phyloP scores from a whole-genome alignment of 1,140 invertebrate genomes.

The Heliconius nattereri region DNA sequence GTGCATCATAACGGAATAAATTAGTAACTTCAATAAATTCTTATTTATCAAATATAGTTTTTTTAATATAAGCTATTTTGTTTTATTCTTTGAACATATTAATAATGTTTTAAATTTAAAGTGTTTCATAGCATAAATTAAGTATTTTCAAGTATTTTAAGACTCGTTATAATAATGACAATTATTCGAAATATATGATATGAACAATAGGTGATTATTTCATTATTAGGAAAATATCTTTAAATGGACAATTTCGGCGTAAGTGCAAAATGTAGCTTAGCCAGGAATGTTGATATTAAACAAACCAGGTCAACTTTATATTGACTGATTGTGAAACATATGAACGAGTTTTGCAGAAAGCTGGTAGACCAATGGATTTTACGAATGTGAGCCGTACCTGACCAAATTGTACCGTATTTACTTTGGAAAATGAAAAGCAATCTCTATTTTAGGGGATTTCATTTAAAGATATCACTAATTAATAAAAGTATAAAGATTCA shows the following conservation, averaged over 20 bases:
- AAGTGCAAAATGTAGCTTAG: not conserved
- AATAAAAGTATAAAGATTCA: not conserved
- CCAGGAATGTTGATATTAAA: conserved; percentile 22
- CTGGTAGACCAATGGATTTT: not conserved
- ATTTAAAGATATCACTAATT: not conserved
- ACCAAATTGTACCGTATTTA: not conserved
- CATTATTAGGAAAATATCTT: not conserved
- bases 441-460: not conserved
- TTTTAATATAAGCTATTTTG: no score
- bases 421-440: not conserved
- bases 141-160: no score
- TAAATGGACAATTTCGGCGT: not conserved
- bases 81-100: no score
- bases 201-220: not conserved
- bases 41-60: no score
- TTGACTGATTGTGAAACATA: conserved; percentile 20
- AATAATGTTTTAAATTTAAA: no score
- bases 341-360: conserved; percentile 1
- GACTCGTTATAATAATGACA: no score
- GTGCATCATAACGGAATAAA: no score
- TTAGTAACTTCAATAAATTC: no score
- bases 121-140: no score
- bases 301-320: conserved; percentile 26
- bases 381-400: not conserved
- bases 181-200: not conserved